These are phyloP conservation scores for Caprella mutica DNA, from an alignment of 2,888 invertebrate genomes.

Conservation along the genomic window DNA sequence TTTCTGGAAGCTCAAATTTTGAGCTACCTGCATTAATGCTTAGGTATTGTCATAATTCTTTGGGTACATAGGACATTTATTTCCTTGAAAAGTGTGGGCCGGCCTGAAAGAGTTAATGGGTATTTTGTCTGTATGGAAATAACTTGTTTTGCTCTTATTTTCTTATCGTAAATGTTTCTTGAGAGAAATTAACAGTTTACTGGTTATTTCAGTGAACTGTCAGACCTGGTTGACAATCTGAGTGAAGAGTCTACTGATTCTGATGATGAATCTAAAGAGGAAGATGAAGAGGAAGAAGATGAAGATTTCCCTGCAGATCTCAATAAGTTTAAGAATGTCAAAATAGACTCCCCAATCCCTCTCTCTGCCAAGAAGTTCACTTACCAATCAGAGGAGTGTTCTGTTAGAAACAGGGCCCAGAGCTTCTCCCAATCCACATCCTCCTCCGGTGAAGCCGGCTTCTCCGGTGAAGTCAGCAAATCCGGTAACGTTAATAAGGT, in stretches of 20 bases:
- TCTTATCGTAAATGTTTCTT: too few relatives aligned
- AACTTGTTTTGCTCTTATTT: too few relatives aligned
- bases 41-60: too few relatives aligned
- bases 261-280: background rate
- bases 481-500: slow-evolving; percentile 3
- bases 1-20: too few relatives aligned
- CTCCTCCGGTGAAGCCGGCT: background rate
- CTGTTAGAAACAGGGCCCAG: background rate
- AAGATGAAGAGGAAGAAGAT: background rate
- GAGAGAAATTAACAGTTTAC: too few relatives aligned
- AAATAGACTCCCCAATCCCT: slow-evolving; percentile 5
- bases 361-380: background rate
- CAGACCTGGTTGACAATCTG: too few relatives aligned
- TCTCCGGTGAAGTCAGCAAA: background rate
- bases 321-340: background rate
- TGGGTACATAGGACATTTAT: too few relatives aligned
- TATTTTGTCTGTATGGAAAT: too few relatives aligned
- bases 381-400: background rate
- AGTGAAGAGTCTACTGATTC: slow-evolving; percentile 1
- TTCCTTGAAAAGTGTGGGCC: too few relatives aligned
- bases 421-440: background rate
- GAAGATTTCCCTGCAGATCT: slow-evolving; percentile 3
- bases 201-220: too few relatives aligned
- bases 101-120: too few relatives aligned
- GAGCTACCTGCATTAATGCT: too few relatives aligned